phyloP scores from a whole-genome alignment of 2,888 invertebrate species.

The Drosophila nr. fundita region DNA sequence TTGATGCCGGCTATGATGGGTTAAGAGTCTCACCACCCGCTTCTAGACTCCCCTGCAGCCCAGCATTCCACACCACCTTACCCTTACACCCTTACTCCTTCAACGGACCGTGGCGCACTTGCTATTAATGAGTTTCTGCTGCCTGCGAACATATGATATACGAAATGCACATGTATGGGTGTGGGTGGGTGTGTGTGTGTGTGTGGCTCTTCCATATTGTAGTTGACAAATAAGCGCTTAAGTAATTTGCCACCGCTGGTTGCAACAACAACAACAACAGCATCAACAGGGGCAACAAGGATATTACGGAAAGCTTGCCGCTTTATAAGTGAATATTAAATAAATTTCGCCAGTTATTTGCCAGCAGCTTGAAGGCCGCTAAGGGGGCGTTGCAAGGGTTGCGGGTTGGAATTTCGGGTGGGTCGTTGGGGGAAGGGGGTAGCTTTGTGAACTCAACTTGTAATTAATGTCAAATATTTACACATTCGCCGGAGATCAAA shows the following conservation, averaged over 20 bases:
- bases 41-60: not conserved
- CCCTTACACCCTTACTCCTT: not conserved
- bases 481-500: slow-evolving; percentile 77
- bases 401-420: not conserved
- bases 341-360: slow-evolving; percentile 77
- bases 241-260: slow-evolving; percentile 71
- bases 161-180: slow-evolving; percentile 22
- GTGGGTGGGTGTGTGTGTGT: slow-evolving; percentile 23
- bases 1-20: slow-evolving; percentile 64
- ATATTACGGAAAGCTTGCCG: slow-evolving; percentile 38
- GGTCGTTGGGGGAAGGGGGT: slow-evolving; percentile 3
- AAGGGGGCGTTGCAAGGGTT: slow-evolving; percentile 1
- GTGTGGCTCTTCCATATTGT: slow-evolving; percentile 50
- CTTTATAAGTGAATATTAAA: slow-evolving; percentile 78
- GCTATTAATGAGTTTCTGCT: slow-evolving; percentile 73
- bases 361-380: slow-evolving; percentile 53
- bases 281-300: not conserved
- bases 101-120: slow-evolving; percentile 36
- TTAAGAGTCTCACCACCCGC: slow-evolving; percentile 45
- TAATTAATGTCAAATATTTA: slow-evolving; percentile 80
- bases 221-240: slow-evolving; percentile 78
- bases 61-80: not conserved
- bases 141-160: slow-evolving; percentile 63
- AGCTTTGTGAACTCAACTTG: slow-evolving; percentile 64
- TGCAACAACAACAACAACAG: slow-evolving; percentile 29